Evolutionary conservation across 2,888 invertebrate species (phyloP).

Genomic region (Chydorus sphaericus): DNA sequence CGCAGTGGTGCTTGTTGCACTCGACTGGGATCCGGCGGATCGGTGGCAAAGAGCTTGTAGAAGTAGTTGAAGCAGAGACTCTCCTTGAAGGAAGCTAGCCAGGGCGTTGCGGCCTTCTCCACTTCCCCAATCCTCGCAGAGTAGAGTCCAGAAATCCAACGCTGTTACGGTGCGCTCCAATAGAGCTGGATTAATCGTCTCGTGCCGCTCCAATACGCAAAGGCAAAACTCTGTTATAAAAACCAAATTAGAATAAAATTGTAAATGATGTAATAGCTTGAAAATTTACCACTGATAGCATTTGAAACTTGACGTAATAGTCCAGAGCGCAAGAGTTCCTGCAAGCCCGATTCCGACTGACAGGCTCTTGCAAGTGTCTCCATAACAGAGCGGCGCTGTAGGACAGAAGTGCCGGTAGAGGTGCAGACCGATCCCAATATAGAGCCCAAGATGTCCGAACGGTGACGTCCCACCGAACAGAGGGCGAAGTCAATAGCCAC

Average conservation of each 20-base stretch:
- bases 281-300: conserved; percentile 39
- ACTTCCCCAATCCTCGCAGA: conserved; percentile 50
- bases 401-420: conserved; percentile 16
- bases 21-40: neutral
- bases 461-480: conserved; percentile 72
- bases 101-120: neutral
- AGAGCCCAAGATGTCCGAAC: conserved; percentile 57
- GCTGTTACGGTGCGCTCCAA: neutral
- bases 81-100: neutral
- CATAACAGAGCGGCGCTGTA: conserved; percentile 27
- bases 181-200: neutral
- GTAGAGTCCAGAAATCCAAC: conserved; percentile 43
- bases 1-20: neutral
- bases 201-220: neutral
- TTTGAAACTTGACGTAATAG: conserved; percentile 47
- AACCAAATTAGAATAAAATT: neutral
- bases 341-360: conserved; percentile 61
- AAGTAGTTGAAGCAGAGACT: neutral
- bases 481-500: conserved; percentile 69
- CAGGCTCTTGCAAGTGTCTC: conserved; percentile 63
- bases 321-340: conserved; percentile 58
- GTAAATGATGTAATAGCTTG: no score
- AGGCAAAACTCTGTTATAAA: conserved; percentile 16
- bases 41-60: neutral
- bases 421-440: conserved; percentile 48